Conservation (phyloP, 92 coral and sea anemone species). For the Umimayanthus kanabou region DNA sequence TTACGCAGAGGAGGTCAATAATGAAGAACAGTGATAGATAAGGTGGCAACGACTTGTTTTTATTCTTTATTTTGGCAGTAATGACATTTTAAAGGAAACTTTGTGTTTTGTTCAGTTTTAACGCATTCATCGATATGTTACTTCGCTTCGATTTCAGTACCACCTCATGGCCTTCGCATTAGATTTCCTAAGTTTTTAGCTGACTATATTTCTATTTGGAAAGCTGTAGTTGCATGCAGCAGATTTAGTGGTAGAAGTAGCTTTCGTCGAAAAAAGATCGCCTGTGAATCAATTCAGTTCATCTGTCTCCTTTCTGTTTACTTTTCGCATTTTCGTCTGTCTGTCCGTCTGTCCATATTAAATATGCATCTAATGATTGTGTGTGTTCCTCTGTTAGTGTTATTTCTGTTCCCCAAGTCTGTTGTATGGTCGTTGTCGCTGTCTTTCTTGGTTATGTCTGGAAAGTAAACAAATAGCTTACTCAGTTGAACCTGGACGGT, state of each 20-base stretch:
- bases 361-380: no score
- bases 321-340: no score
- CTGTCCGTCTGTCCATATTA: no score
- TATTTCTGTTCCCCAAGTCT: no score
- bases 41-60: background rate
- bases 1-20: background rate
- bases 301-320: no score
- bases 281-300: no score
- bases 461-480: background rate
- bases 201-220: background rate
- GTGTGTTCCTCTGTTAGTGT: no score
- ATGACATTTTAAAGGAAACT: background rate
- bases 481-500: background rate
- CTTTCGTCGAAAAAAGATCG: no score
- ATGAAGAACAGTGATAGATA: background rate
- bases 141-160: background rate
- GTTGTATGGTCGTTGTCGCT: background rate
- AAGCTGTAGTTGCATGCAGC: no score
- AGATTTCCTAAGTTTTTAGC: background rate
- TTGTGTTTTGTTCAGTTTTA: conserved; percentile 1
- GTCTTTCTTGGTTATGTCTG: background rate
- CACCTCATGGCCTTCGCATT: background rate
- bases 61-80: background rate
- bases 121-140: background rate
- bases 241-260: no score